phyloP scores from a whole-genome alignment of 2,888 invertebrate genomes.

The Nesidiocoris tenuis region DNA sequence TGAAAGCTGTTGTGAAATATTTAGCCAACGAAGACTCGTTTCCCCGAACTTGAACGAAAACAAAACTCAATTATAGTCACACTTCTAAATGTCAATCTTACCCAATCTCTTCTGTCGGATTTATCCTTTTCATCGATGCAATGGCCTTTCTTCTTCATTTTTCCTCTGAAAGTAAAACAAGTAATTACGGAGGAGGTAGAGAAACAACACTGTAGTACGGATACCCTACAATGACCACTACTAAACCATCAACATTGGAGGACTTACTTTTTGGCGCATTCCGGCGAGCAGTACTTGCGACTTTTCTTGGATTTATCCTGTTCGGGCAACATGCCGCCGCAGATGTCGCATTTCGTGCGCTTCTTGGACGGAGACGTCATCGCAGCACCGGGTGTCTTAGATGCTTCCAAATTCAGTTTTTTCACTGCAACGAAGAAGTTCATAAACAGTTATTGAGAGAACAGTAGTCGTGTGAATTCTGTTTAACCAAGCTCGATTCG shows the following conservation, averaged over 20 bases:
- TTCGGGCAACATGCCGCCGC: conserved; percentile 58
- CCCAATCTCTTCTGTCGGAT: conserved; percentile 25
- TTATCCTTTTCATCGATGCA: conserved; percentile 28
- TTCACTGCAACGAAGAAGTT: conserved; percentile 62
- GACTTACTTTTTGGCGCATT: conserved; percentile 68
- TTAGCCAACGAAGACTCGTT: too few species aligned
- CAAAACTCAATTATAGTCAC: too few species aligned
- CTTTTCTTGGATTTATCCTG: conserved; percentile 69
- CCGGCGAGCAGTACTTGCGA: conserved; percentile 73
- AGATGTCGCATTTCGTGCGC: conserved; percentile 69
- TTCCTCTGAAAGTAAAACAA: conserved; percentile 6
- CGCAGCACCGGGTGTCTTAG: conserved; percentile 23
- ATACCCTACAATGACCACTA: background rate
- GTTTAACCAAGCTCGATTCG: too few species aligned
- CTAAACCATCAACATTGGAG: too few species aligned
- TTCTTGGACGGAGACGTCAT: conserved; percentile 54
- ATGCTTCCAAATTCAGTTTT: conserved; percentile 54
- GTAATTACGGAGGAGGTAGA: too few species aligned
- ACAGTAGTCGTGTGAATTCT: too few species aligned
- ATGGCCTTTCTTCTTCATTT: conserved; percentile 32
- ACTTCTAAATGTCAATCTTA: too few species aligned
- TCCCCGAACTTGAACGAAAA: too few species aligned
- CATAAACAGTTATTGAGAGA: too few species aligned
- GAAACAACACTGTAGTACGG: background rate
- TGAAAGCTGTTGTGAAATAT: too few species aligned